Base-by-base conservation (phyloP, 2,888 invertebrate species). In the Dorcus parallelipipedus region DNA sequence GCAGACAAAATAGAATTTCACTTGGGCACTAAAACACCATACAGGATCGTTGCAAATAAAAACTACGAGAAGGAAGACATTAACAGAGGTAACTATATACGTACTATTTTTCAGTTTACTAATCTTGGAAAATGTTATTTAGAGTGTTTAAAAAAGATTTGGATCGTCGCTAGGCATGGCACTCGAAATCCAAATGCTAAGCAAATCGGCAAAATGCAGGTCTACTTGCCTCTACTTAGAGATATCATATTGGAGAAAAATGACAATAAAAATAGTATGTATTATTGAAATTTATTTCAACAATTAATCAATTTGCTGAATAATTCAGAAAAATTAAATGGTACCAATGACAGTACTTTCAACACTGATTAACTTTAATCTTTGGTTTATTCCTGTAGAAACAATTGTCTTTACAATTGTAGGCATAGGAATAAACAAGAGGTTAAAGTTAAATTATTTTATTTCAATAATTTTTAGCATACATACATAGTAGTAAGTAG, bases 151-250 rank as follows among this genome's bases (percentile, higher is more conserved):
- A 64, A 56, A 33, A 88, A 89, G 75, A 84, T 90, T 60, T 93
- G 92, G 92, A 83, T 89, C 77, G 69, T 91, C 17, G 76, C 88
- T 41, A 83, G 93, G 4, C 93, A 93, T 78, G 93, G 92, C 3
- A 88, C 90, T n/a, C 82, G 92, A 63, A 82, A 86, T 74, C 91
- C 91, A 0, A 83, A 84, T 65, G 74, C 52, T n/a, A 54, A 52
- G 8, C 59, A 60, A 40, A 66, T 67, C 40, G 59, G 59, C 40
- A 54, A 72, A n/a, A 83, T 86, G 73, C 79, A 79, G 45, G 75
- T 76, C 1, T 75, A 78, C 45, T 74, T 90, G 6, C 78, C 79
- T 39, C 69, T 76, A 20, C 68, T 87, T 14, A 81, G 80, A 67
- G 71, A 81, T 65, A 76, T 80, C 62, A 82, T 87, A 59, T 62